Conservation (phyloP, 2,113 vertebrate species). For the Cacatua alba region DNA sequence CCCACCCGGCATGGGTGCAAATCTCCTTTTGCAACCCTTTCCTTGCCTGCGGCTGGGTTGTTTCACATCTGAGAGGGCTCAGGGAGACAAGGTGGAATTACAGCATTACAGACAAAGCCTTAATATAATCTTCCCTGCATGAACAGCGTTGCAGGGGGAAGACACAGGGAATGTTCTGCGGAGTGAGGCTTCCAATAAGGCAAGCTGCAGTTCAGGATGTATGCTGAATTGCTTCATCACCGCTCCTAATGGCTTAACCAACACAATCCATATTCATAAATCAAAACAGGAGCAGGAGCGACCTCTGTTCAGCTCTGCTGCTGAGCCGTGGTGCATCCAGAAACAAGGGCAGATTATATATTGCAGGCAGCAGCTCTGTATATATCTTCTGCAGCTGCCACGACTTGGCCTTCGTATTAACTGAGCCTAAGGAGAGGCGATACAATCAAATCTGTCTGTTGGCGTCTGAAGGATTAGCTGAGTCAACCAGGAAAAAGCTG, state of each 20-base stretch:
- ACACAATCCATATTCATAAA: constrained; percentile 46
- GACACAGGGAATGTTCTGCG: background rate
- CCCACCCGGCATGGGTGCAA: background rate
- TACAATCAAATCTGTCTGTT: constrained; percentile 9
- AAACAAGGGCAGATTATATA: background rate
- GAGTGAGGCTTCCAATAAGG: background rate
- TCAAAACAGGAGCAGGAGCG: background rate
- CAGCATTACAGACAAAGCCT: constrained; percentile 8
- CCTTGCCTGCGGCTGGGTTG: background rate
- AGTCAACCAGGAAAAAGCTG: constrained; percentile 43
- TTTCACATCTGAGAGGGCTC: background rate
- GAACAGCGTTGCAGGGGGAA: background rate
- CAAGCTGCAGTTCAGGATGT: background rate
- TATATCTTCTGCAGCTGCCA: constrained; percentile 14
- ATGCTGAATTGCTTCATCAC: background rate
- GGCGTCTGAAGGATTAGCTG: constrained; percentile 49
- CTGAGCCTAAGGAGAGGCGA: constrained; percentile 34
- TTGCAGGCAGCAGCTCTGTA: background rate
- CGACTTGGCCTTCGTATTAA: constrained; percentile 9
- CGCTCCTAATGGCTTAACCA: constrained; percentile 46
- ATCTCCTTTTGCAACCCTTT: background rate
- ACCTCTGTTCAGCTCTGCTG: background rate
- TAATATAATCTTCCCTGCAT: background rate
- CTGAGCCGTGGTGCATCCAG: background rate
- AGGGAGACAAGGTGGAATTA: background rate